Base-by-base conservation (phyloP, 2,797 vertebrate genomes). In the Lepus oiostolus region DNA sequence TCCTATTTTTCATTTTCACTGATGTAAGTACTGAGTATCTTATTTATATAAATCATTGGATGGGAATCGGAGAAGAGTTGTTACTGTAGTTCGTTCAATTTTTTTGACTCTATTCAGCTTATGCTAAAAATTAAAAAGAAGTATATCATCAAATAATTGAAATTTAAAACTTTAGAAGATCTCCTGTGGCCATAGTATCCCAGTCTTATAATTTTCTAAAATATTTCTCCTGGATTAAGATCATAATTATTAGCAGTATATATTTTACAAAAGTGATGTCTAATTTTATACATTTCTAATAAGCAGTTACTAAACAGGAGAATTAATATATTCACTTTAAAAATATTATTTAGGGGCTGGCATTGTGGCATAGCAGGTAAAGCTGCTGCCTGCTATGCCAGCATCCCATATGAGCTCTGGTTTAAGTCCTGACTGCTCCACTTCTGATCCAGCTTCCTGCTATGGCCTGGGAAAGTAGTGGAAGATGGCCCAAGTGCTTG, bases 51-150 rank as follows among this genome's bases (percentile, higher is more conserved):
- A 91, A 83, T 77, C 84, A 88, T 24, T 52, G 93, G 42, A 47
- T 28, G n/a, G 7, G 5, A 72, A 54, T 32, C 9, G 71, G 32
- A 32, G 19, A 32, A 42, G 30, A 63, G 63, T 72, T 11, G n/a
- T 89, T 72, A 77, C 1, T 92, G 42, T 8, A 32, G 32, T 71
- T 80, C 60, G 70, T 32, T 75, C 62, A 91, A 60, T 32, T 87
- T 32, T 74, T 88, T 76, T 42, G 50, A 74, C 16, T 72, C 38
- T 26, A 89, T 91, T 62, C 30, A 84, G 87, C 71, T 93, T 75
- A 93, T 85, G 72, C 22, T 76, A 84, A 91, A 96, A 86, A 63
- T 93, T 54, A 88, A 62, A 89, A 50, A 84, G 65, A 22, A 74
- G 10, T 72, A 74, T n/a, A 71, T 71, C 58, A 76, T 17, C 50